These are phyloP conservation scores for Anisognathus igniventris DNA, from an alignment of 2,797 vertebrate genomes.

Conservation along the genomic window DNA sequence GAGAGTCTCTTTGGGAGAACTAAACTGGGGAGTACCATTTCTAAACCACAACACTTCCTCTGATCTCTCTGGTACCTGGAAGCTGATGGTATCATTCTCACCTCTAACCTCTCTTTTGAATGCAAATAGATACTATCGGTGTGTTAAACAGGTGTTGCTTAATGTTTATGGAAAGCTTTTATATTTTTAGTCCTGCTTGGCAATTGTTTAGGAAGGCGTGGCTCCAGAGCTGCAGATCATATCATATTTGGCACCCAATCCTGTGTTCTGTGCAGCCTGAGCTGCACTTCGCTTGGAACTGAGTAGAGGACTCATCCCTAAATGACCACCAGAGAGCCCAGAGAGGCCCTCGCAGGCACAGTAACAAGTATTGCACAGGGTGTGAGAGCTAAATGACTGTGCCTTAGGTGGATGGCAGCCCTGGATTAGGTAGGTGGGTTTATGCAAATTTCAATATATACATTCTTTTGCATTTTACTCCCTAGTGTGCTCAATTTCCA, in stretches of 20 bases:
- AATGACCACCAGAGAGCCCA: background rate
- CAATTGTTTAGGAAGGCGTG: background rate
- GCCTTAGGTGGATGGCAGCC: background rate
- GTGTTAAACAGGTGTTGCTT: background rate
- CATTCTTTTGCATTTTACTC: background rate
- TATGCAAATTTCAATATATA: background rate
- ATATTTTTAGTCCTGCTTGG: background rate
- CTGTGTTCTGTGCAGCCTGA: background rate
- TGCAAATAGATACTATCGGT: background rate
- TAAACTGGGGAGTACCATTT: background rate
- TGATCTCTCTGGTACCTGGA: background rate
- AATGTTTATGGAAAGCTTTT: background rate
- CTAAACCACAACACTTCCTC: background rate
- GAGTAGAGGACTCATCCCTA: background rate
- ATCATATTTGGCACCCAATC: background rate
- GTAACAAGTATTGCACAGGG: no score
- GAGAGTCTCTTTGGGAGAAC: accelerated
- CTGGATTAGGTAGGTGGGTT: no score
- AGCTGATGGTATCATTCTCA: background rate
- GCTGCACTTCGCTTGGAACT: background rate
- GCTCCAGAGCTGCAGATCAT: background rate
- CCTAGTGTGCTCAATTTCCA: background rate
- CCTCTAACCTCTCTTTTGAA: background rate
- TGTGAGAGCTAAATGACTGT: background rate
- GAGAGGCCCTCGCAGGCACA: background rate